Evolutionary conservation across 2,888 invertebrate species (phyloP), one percentile per base, ranked within the genome.

Genomic region (Periphyllus acericola): DNA sequence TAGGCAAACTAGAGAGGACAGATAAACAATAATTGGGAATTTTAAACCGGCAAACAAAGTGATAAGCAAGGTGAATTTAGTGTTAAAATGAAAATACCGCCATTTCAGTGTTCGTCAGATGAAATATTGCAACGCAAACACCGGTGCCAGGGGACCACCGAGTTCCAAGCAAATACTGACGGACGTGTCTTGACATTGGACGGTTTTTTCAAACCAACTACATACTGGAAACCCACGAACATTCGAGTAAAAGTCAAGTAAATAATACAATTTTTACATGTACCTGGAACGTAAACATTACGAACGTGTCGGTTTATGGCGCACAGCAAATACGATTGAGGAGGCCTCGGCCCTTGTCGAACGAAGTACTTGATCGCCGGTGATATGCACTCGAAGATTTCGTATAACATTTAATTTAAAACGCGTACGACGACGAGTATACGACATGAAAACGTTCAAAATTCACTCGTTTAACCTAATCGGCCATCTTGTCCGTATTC

Each of bases 271-370:
- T 55, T 87, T 80, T 21, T 87, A 74, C 80, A 87, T 46, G 87
- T 87, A 87, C 87, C 87, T 87, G 87, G 80, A 87, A 87, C 87
- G 87, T 87, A 87, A 87, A 87, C 87, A 87, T 87, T 87, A 87
- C 80, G 87, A 87, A 81, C 60, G 87, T 87, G 87, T 81, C 66
- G 87, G 80, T 81, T 87, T 87, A 36, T 60, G 32, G 40, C 29
- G 81, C 36, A 60, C 81, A 80, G 87, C 3, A 32, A 81, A 81
- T 72, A 72, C 32, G 72, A 80, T 72, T 74, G 80, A 17, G 74
- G 55, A 11, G 74, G 74, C 74, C 80, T 40, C 55, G 74, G 74
- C 74, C 32, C n/a, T 81, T 74, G 87, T 66, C 60, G 87, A 74
- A 74, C 60, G 40, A 3, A 74, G 80, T 60, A 87, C 80, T 87